A percentile compares a stretch with the other conserved stretches of the same genome.
phyloP scores from a whole-genome alignment of 35 echinoderm and acorn worm species.

The Apostichopus parvimensis region DNA sequence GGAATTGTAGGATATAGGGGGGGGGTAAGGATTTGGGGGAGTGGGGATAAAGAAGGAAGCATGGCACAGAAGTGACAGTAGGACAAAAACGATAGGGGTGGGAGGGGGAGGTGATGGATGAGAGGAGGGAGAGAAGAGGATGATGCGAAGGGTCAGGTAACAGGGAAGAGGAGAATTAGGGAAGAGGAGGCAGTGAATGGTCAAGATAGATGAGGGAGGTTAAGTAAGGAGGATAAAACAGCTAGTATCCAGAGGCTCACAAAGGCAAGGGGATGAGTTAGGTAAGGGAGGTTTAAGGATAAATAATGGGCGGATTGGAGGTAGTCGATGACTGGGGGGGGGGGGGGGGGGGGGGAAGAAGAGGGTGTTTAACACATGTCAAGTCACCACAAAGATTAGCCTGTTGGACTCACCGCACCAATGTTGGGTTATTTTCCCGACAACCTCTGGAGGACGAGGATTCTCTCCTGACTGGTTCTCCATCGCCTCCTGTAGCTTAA shows the following conservation, averaged over 20 bases:
- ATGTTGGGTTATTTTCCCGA: constrained; percentile 37
- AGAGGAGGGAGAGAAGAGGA: background rate
- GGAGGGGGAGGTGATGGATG: background rate
- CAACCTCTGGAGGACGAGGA: constrained; percentile 13
- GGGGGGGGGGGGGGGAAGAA: too few relatives aligned
- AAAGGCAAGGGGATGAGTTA: too few relatives aligned
- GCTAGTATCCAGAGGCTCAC: too few relatives aligned
- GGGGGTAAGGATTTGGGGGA: background rate
- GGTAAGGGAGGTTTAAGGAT: too few relatives aligned
- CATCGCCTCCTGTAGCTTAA: constrained; percentile 28
- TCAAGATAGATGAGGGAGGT: background rate
- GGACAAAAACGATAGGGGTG: background rate
- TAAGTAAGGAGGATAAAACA: too few relatives aligned
- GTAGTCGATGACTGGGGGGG: too few relatives aligned
- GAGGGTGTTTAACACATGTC: too few relatives aligned
- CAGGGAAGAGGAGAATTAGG: background rate
- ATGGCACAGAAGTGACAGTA: background rate
- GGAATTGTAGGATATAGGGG: too few relatives aligned
- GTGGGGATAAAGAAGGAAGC: too few relatives aligned
- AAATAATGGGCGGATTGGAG: too few relatives aligned
- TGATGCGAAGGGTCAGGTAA: background rate
- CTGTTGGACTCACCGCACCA: constrained; percentile 32
- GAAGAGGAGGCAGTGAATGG: background rate
- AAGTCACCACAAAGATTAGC: too few relatives aligned
- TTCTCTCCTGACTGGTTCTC: constrained; percentile 25